A percentile compares a stretch with the other conserved stretches of the same genome.
Evolutionary conservation across 2,113 vertebrate genomes (phyloP).

Genomic region (Tiliqua scincoides): DNA sequence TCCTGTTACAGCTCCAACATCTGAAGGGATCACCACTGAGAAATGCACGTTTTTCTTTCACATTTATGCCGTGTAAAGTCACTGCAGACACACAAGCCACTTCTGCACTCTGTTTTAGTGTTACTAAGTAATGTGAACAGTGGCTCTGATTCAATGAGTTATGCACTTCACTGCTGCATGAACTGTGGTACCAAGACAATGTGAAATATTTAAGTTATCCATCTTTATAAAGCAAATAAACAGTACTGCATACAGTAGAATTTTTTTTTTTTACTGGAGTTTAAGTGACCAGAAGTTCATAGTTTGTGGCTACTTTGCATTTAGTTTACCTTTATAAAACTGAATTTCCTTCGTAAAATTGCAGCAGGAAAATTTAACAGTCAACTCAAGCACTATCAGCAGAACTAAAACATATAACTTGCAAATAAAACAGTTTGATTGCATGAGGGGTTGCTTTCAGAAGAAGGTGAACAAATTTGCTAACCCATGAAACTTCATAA

Average conservation of each 20-base stretch:
- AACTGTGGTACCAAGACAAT: not conserved
- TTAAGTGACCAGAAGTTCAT: not conserved
- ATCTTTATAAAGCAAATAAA: not conserved
- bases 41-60: not conserved
- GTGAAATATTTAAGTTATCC: not conserved
- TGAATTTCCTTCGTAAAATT: not conserved
- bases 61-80: not conserved
- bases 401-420: not conserved
- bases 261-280: not conserved
- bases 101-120: not conserved
- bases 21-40: not conserved
- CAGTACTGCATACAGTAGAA: not conserved
- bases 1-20: not conserved
- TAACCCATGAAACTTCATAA: no score
- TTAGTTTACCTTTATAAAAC: not conserved
- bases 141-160: not conserved
- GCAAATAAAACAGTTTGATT: not conserved
- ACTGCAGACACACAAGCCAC: no score
- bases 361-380: not conserved
- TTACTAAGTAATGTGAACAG: not conserved
- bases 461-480: no score
- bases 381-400: no score
- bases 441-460: no score
- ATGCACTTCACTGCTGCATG: not conserved
- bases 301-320: slow-evolving; percentile 2